phyloP scores from a whole-genome alignment of 2,888 invertebrate genomes.

The Dendrolimus houi region DNA sequence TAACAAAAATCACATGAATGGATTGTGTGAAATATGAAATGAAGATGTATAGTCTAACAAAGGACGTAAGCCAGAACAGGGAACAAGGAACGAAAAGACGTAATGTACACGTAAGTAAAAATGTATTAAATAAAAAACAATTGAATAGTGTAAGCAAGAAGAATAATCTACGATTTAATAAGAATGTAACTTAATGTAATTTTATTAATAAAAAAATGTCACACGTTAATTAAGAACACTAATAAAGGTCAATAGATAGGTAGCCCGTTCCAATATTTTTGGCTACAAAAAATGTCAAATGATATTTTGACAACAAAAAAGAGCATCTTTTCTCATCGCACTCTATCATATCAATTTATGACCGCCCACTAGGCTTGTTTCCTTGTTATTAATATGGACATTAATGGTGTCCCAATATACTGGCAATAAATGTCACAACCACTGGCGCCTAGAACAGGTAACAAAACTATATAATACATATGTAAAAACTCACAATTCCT shows the following conservation, averaged over 20 bases:
- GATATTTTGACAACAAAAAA: constrained; percentile 53
- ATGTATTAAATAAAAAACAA: no score
- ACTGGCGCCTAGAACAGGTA: constrained; percentile 74
- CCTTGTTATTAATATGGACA: constrained; percentile 71
- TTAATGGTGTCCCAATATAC: constrained; percentile 72
- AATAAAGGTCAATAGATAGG: not conserved
- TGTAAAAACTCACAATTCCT: constrained; percentile 54
- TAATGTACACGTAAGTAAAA: no score
- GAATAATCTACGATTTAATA: no score
- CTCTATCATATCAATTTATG: constrained; percentile 60
- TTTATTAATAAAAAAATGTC: no score
- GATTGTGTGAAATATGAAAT: no score
- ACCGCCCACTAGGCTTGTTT: constrained; percentile 45
- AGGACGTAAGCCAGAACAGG: no score
- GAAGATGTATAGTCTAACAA: no score
- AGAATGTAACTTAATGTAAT: no score
- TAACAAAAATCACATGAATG: no score
- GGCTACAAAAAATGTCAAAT: constrained; percentile 31
- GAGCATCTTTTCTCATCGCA: constrained; percentile 36
- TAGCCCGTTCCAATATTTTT: not conserved
- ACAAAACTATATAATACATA: constrained; percentile 47
- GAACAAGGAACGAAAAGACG: no score
- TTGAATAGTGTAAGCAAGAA: no score
- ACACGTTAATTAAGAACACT: no score
- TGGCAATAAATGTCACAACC: constrained; percentile 69